These are phyloP conservation scores for Alca torda DNA, from an alignment of 2,797 vertebrate species.

Conservation along the genomic window DNA sequence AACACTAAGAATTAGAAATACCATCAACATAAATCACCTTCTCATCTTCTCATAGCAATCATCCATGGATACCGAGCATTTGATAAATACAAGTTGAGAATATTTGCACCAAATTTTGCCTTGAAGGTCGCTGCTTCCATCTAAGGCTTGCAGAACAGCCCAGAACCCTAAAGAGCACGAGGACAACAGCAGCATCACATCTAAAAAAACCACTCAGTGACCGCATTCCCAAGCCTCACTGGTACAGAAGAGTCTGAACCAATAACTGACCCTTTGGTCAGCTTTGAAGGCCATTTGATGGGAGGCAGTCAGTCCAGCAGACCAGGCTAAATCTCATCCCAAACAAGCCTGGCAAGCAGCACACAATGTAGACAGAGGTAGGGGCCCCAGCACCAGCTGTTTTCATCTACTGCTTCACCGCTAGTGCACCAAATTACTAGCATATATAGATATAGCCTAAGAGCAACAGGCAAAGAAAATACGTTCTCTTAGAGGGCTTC, in stretches of 20 bases:
- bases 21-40: background rate
- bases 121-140: background rate
- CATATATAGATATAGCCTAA: background rate
- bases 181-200: background rate
- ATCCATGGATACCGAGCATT: background rate
- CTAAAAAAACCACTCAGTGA: background rate
- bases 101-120: background rate
- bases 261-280: background rate
- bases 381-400: background rate
- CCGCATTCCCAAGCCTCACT: rapidly evolving
- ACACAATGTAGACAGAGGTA: rapidly evolving
- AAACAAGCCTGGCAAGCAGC: background rate
- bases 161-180: background rate
- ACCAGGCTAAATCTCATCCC: background rate
- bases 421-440: background rate
- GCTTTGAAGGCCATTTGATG: background rate
- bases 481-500: background rate
- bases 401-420: background rate
- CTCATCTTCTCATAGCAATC: background rate
- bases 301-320: background rate
- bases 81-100: background rate
- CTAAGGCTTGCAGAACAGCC: background rate
- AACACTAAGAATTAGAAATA: background rate
- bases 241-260: background rate
- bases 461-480: background rate